Conservation (phyloP, 2,797 vertebrate species). For the Mionectes olivaceus region DNA sequence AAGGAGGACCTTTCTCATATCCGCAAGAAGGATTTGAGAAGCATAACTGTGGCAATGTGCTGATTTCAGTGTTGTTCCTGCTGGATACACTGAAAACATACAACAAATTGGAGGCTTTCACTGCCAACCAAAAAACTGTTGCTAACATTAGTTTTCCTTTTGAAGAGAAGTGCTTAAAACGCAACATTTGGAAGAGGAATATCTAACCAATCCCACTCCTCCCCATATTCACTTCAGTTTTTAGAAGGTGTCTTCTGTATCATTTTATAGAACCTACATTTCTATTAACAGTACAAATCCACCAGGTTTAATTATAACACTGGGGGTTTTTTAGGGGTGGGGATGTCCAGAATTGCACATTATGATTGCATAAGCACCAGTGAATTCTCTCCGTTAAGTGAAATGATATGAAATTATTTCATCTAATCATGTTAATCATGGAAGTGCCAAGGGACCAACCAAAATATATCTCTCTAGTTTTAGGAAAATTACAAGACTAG, state of each 20-base stretch:
- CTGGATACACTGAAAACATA: neutral
- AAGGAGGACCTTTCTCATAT: neutral
- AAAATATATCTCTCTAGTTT: neutral
- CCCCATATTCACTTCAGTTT: neutral
- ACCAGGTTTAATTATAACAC: neutral
- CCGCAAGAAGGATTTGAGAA: neutral
- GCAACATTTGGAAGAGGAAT: neutral
- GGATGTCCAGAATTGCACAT: neutral
- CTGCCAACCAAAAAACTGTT: neutral
- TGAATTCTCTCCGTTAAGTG: neutral
- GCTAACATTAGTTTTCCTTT: neutral
- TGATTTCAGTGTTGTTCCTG: neutral
- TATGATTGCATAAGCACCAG: neutral
- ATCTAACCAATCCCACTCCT: neutral
- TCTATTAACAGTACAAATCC: neutral
- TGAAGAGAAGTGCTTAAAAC: neutral
- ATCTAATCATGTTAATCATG: slow-evolving; percentile 10
- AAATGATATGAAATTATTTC: slow-evolving; percentile 1
- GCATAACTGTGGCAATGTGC: neutral
- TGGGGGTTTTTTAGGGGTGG: accelerated
- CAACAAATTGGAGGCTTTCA: neutral
- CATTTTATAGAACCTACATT: neutral
- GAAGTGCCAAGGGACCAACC: neutral
- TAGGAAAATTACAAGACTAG: neutral
- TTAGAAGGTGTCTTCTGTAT: neutral